Conservation (phyloP, 30 jellyfish, hydroid and myxozoan genomes). For the Aurelia aurita complex sp. Pacific region DNA sequence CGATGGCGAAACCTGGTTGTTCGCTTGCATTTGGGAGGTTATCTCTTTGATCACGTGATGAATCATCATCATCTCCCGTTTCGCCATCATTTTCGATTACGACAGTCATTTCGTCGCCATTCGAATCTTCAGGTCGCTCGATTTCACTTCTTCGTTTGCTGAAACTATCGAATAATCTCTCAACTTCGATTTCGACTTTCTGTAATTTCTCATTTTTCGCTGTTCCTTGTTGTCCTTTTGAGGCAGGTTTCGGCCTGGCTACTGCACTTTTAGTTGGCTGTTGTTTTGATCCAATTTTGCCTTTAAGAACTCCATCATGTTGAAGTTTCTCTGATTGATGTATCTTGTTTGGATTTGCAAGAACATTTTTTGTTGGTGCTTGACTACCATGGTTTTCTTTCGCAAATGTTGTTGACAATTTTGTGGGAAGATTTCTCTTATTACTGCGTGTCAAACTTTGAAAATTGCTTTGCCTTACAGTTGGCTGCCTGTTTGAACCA, state of each 20-base stretch:
- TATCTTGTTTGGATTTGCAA: no score
- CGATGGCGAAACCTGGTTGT: slow-evolving; percentile 44
- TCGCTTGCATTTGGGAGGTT: slow-evolving; percentile 21
- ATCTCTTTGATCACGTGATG: background rate
- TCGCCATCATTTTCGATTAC: slow-evolving; percentile 69
- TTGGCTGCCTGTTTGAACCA: no score
- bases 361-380: no score
- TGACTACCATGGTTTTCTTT: no score
- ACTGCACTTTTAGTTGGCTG: background rate
- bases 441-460: no score
- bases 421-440: no score
- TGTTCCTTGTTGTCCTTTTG: background rate
- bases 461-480: no score
- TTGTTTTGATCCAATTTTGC: background rate
- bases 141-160: slow-evolving; percentile 34
- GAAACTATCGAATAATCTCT: slow-evolving; percentile 50
- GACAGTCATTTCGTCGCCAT: slow-evolving; percentile 56
- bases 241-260: background rate
- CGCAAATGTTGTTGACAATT: no score
- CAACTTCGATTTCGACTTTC: slow-evolving; percentile 51
- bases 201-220: slow-evolving; percentile 13
- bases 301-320: no score
- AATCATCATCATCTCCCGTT: slow-evolving; percentile 19
- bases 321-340: no score
- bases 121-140: slow-evolving; percentile 21